Conservation (phyloP, 1,140 invertebrate species). For the Gryllus bimaculatus region DNA sequence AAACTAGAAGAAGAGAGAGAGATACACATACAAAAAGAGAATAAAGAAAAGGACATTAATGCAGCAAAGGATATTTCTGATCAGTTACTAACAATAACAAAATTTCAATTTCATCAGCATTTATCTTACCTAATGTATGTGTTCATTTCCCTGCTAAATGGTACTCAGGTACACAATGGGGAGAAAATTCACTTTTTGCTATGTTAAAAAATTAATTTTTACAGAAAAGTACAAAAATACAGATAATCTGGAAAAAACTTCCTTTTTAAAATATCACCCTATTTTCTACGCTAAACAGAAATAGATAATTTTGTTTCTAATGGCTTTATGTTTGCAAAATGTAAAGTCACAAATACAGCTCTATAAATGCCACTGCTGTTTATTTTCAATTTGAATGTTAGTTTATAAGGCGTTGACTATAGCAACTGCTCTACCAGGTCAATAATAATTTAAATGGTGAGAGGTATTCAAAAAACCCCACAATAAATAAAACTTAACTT, state of each 20-base stretch:
- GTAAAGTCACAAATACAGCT: neutral
- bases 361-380: conserved; percentile 7
- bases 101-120: neutral
- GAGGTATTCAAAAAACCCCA: neutral
- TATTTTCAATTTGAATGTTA: neutral
- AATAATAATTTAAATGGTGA: neutral
- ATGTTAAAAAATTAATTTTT: conserved; percentile 9
- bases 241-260: conserved; percentile 15
- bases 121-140: neutral
- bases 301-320: neutral
- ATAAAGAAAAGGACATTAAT: neutral
- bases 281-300: conserved; percentile 8
- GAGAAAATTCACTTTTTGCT: conserved; percentile 6
- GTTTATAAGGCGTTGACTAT: neutral
- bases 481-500: neutral
- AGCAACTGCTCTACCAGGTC: neutral
- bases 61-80: too few relatives aligned
- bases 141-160: conserved; percentile 9
- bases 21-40: neutral
- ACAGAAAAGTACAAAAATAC: conserved; percentile 20
- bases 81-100: neutral
- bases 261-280: neutral
- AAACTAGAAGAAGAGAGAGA: neutral
- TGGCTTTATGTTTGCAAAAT: neutral
- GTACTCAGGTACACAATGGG: conserved; percentile 11